Evolutionary conservation across 2,888 invertebrate genomes (phyloP), one percentile per base, ranked within the genome.

Genomic region (Hirtodrosophila cameraria): DNA sequence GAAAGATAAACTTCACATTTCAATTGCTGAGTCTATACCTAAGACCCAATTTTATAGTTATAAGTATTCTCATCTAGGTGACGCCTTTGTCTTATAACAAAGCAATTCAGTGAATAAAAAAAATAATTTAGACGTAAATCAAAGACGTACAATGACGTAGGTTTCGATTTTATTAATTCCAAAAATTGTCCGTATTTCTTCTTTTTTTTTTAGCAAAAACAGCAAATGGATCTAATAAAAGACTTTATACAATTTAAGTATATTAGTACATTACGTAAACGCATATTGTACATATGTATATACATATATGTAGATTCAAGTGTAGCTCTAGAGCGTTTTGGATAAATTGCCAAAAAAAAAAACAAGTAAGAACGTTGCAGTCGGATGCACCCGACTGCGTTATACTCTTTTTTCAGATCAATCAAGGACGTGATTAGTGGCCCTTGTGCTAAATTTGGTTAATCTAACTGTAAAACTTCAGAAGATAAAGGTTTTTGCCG

Each of bases 201-300:
- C 33, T 23, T 54, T 45, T 13, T 18, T 38, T 23, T 13, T n/a
- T 39, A 41, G 35, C 20, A 53, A 36, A 48, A 27, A 13, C 39
- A 16, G 33, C 48, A 60, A 60, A 65, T 70, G 50, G 55, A 57
- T 41, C 55, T 57, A 70, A 70, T 60, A 66, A 70, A 65, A 66
- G 50, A 48, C 46, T 50, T 42, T 36, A 45, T 41, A 54, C 49
- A 49, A 49, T 53, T 49, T 58, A 36, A 41, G 58, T 38, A 48
- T 31, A 30, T 61, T 50, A 41, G 63, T 48, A 70, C 63, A 68
- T 63, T 52, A 41, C 52, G 68, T 49, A 58, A 49, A 49, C 33
- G 31, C 33, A 43, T 30, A 41, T 46, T 31, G 9, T 55, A 39
- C 8, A 45, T 30, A 30, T 18, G 15, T 35, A 23, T 12, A 9